Evolutionary conservation across 1,140 invertebrate species (phyloP).

Genomic region (Saccostrea echinata): DNA sequence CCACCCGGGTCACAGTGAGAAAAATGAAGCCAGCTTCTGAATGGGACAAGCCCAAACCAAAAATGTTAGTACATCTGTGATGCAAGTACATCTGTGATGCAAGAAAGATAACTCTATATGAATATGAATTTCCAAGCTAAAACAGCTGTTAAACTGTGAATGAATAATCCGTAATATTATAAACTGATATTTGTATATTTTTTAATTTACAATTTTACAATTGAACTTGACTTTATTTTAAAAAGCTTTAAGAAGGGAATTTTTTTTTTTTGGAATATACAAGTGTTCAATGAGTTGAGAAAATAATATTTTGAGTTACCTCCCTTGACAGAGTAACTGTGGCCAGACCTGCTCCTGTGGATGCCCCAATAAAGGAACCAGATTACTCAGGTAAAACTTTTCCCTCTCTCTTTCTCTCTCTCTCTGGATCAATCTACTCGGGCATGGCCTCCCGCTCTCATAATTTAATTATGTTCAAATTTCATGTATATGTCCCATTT

Average conservation of each 20-base stretch:
- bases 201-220: neutral
- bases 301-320: neutral
- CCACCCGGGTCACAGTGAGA: constrained; percentile 63
- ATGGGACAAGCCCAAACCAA: constrained; percentile 69
- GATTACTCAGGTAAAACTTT: constrained; percentile 66
- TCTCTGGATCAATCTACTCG: neutral
- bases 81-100: too few relatives aligned
- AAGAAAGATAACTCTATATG: neutral
- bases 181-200: neutral
- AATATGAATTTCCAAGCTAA: neutral
- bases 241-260: neutral
- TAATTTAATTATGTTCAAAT: too few relatives aligned
- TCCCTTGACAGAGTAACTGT: constrained; percentile 73
- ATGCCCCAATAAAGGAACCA: constrained; percentile 74
- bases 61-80: constrained; percentile 59
- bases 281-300: neutral
- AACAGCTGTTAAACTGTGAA: neutral
- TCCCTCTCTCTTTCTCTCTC: neutral
- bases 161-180: neutral
- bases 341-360: constrained; percentile 74
- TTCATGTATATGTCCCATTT: too few relatives aligned
- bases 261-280: too few relatives aligned
- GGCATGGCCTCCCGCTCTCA: neutral
- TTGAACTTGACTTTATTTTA: neutral
- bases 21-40: constrained; percentile 72